These are phyloP conservation scores for Reinhardtius hippoglossoides DNA, from an alignment of 2,113 vertebrate genomes.

Conservation along the genomic window DNA sequence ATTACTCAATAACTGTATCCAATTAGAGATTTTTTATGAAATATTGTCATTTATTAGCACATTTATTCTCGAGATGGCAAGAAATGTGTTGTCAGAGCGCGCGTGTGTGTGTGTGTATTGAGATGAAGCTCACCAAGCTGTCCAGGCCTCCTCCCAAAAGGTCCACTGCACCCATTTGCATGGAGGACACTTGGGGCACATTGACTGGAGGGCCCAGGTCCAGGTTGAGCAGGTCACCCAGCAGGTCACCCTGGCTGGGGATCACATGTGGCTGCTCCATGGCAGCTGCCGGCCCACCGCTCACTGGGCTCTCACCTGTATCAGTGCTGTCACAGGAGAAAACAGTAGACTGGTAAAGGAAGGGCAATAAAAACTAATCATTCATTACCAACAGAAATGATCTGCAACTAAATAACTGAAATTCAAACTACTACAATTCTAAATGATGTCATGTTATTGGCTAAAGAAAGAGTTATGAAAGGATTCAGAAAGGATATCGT, in stretches of 20 bases:
- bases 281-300: slow-evolving; percentile 80
- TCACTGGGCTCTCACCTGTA: slow-evolving; percentile 95
- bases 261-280: slow-evolving; percentile 94
- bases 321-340: slow-evolving; percentile 81
- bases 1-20: too few species aligned
- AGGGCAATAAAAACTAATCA: not conserved
- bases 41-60: too few species aligned
- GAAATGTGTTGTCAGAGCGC: too few species aligned
- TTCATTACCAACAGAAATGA: not conserved
- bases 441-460: too few species aligned
- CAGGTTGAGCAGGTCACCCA: slow-evolving; percentile 96
- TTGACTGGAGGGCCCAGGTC: slow-evolving; percentile 94
- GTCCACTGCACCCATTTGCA: slow-evolving; percentile 97
- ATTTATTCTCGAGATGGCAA: too few species aligned
- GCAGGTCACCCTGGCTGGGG: slow-evolving; percentile 93
- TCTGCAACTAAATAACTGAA: too few species aligned
- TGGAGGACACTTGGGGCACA: slow-evolving; percentile 91
- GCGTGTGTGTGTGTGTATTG: not conserved
- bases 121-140: slow-evolving; percentile 88
- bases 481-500: too few species aligned
- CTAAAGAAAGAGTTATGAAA: too few species aligned
- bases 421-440: too few species aligned
- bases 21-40: too few species aligned
- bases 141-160: slow-evolving; percentile 96
- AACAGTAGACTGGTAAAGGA: not conserved